Percentiles rank a stretch among this genome's conserved stretches.
Evolutionary conservation across 2,797 vertebrate species (phyloP).

Genomic region (Sylvilagus floridanus): DNA sequence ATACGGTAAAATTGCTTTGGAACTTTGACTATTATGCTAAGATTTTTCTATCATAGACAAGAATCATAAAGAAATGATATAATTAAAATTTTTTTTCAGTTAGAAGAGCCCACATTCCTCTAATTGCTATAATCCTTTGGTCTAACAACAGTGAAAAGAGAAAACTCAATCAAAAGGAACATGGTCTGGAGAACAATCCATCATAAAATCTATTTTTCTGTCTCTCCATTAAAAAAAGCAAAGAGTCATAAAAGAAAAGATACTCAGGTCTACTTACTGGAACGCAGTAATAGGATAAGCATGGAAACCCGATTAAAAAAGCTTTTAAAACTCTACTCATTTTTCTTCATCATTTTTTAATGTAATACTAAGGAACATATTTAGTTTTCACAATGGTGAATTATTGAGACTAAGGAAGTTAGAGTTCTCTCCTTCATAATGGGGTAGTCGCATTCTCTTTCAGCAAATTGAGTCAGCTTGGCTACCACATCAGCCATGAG

Average conservation of each 20-base stretch:
- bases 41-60: background rate
- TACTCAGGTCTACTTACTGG: constrained; percentile 59
- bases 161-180: constrained; percentile 62
- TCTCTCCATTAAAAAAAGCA: constrained; percentile 55
- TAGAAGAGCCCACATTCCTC: constrained; percentile 16
- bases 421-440: constrained; percentile 5
- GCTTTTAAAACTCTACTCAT: constrained; percentile 74
- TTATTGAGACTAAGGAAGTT: constrained; percentile 61
- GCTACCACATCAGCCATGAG: background rate
- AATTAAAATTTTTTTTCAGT: background rate
- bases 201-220: constrained; percentile 63
- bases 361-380: constrained; percentile 54
- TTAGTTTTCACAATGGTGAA: constrained; percentile 54
- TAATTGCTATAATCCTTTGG: constrained; percentile 51
- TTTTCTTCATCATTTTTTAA: constrained; percentile 74
- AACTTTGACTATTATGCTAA: background rate
- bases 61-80: background rate
- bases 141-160: constrained; percentile 42
- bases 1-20: background rate
- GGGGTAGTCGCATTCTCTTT: background rate
- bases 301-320: constrained; percentile 72
- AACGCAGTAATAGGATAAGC: constrained; percentile 71
- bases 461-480: background rate
- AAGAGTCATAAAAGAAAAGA: constrained; percentile 30
- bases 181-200: constrained; percentile 23